These are phyloP conservation scores for Phaonia tiefii DNA, from an alignment of 2,888 invertebrate genomes.

Conservation along the genomic window DNA sequence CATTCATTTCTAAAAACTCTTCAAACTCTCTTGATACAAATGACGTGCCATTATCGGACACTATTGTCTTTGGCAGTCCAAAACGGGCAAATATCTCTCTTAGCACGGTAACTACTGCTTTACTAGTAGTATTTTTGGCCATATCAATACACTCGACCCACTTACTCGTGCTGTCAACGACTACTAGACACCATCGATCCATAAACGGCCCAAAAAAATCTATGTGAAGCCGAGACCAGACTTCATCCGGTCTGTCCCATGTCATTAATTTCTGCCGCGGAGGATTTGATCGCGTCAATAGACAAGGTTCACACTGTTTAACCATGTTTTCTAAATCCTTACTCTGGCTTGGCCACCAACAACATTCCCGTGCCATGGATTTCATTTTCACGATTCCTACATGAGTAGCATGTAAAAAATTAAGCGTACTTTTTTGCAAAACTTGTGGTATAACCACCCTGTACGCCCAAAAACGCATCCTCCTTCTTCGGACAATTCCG, in stretches of 20 bases:
- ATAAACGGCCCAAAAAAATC: slow-evolving; percentile 60
- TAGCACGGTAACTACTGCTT: slow-evolving; percentile 44
- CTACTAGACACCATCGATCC: slow-evolving; percentile 51
- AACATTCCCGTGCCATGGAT: slow-evolving; percentile 68
- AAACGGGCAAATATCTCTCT: slow-evolving; percentile 68
- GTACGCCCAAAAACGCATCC: slow-evolving; percentile 55
- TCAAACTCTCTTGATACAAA: slow-evolving; percentile 67
- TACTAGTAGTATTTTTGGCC: slow-evolving; percentile 61
- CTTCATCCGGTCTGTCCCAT: slow-evolving; percentile 45
- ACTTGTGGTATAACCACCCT: slow-evolving; percentile 24
- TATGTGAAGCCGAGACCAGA: slow-evolving; percentile 52
- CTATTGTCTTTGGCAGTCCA: slow-evolving; percentile 69
- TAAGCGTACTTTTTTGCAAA: background rate
- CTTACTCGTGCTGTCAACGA: slow-evolving; percentile 69
- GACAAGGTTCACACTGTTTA: slow-evolving; percentile 54
- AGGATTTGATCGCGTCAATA: slow-evolving; percentile 37
- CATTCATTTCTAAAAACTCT: slow-evolving; percentile 59
- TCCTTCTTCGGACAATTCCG: slow-evolving; percentile 51
- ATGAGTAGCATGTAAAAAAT: slow-evolving; percentile 54
- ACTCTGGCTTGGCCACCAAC: slow-evolving; percentile 69
- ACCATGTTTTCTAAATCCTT: slow-evolving; percentile 53
- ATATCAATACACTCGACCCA: slow-evolving; percentile 68
- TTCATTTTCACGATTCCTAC: slow-evolving; percentile 66
- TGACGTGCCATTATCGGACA: slow-evolving; percentile 57
- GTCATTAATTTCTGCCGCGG: slow-evolving; percentile 58